Conservation (phyloP, 2,113 vertebrate species). For the Platysternon megacephalum region DNA sequence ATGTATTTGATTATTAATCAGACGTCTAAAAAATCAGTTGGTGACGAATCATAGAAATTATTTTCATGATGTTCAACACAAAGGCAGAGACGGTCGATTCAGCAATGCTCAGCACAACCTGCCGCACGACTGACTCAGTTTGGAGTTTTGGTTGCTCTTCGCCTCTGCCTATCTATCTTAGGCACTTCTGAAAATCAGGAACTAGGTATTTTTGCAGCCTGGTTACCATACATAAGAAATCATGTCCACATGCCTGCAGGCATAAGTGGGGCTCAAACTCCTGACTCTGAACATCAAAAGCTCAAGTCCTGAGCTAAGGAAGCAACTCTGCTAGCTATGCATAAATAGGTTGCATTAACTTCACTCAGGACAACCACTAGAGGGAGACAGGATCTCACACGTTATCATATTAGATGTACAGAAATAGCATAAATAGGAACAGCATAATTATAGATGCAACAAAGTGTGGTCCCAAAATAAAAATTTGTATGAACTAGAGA, state of each 20-base stretch:
- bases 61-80: not conserved
- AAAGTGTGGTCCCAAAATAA: constrained; percentile 25
- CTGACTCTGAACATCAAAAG: not conserved
- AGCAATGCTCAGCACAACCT: not conserved
- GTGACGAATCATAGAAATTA: not conserved
- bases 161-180: not conserved
- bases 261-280: not conserved
- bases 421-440: constrained; percentile 8
- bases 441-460: not conserved
- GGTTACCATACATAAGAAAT: not conserved
- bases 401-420: not conserved
- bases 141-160: not conserved
- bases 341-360: not conserved
- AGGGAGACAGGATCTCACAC: constrained; percentile 2
- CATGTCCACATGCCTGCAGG: not conserved
- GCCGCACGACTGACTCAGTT: not conserved
- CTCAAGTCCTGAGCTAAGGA: not conserved
- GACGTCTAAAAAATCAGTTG: not conserved
- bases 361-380: not conserved
- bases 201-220: not conserved
- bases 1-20: not conserved
- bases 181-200: not conserved
- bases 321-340: not conserved
- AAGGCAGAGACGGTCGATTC: not conserved
- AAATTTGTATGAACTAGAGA: not conserved